phyloP scores from a whole-genome alignment of 2,888 invertebrate species.

The Agonopterix alstromeriana region DNA sequence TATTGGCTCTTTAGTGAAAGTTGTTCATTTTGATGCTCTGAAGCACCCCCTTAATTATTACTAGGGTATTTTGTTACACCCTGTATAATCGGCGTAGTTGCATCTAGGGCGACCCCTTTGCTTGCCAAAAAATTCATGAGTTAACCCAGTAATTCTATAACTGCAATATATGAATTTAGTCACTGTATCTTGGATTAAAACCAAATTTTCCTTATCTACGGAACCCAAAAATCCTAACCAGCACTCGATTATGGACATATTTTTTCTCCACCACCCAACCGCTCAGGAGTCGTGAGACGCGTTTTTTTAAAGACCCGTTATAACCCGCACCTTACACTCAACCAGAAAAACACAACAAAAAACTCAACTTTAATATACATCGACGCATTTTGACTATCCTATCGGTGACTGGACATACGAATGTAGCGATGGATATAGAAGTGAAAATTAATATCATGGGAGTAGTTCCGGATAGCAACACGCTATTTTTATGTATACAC shows the following conservation, averaged over 20 bases:
- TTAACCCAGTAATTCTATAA: too few species aligned
- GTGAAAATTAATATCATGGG: neutral
- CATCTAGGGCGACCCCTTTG: too few species aligned
- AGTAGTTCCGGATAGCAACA: conserved; percentile 8
- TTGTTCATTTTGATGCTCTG: too few species aligned
- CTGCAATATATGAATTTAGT: too few species aligned
- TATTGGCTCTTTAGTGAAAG: too few species aligned
- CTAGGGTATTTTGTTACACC: too few species aligned
- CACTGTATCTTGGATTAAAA: too few species aligned
- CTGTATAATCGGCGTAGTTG: too few species aligned
- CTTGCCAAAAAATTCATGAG: too few species aligned
- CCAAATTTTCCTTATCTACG: conserved; percentile 10
- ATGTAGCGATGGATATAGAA: conserved; percentile 18
- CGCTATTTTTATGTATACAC: conserved; percentile 25
- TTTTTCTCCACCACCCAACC: conserved; percentile 48
- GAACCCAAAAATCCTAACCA: conserved; percentile 18
- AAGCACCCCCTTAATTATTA: too few species aligned
- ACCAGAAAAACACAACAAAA: too few species aligned
- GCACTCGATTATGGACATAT: conserved; percentile 27
- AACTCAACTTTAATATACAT: too few species aligned
- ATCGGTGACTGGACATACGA: conserved; percentile 9
- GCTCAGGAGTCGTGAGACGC: conserved; percentile 61
- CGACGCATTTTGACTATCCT: conserved; percentile 15
- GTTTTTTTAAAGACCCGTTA: conserved; percentile 60
- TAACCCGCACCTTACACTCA: conserved; percentile 37